Conservation (phyloP, 2,888 invertebrate genomes). For the Lomographa bimaculata region DNA sequence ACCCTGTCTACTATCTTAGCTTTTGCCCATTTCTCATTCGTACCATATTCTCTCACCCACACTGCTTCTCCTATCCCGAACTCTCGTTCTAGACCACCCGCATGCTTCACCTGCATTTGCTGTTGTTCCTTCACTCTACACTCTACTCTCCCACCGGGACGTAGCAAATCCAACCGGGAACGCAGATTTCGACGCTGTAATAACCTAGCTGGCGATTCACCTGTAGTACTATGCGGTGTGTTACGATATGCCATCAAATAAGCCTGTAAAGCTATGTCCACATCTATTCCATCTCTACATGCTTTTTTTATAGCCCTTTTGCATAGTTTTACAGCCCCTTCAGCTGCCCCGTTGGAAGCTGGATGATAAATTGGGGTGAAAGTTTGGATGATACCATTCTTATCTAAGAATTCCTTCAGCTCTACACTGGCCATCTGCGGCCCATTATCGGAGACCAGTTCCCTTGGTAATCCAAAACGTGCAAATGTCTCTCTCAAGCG, state of each 20-base stretch:
- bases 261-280: constrained; percentile 18
- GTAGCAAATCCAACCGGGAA: constrained; percentile 19
- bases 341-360: constrained; percentile 34
- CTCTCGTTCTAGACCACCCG: too few relatives aligned
- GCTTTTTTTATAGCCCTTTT: constrained; percentile 33
- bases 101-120: too few relatives aligned
- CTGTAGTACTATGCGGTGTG: constrained; percentile 22
- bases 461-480: constrained; percentile 11
- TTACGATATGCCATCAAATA: constrained; percentile 28
- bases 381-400: not conserved
- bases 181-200: constrained; percentile 20
- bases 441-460: constrained; percentile 26
- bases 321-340: constrained; percentile 31
- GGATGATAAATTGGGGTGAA: constrained; percentile 17
- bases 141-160: too few relatives aligned
- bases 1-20: too few relatives aligned
- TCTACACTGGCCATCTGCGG: constrained; percentile 25
- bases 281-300: constrained; percentile 9
- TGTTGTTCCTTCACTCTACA: too few relatives aligned
- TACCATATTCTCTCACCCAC: too few relatives aligned
- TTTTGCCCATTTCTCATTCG: too few relatives aligned
- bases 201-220: constrained; percentile 24
- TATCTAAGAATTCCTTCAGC: constrained; percentile 10
- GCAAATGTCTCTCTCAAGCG: not conserved
- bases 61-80: too few relatives aligned